Conservation (phyloP, 2,113 vertebrate species). For the Rattus norvegicus region GRCr8 NC_086022.1:43927001-43927500, state of each 20-base stretch:
- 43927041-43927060: background rate
- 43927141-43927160: background rate
- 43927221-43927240: background rate
- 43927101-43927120: background rate
- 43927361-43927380: background rate
- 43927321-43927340: conserved; percentile 22
- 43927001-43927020: background rate
- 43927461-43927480: conserved; percentile 7
- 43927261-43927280: background rate
- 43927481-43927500: conserved; percentile 13
- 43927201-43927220: background rate
- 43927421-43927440: background rate
- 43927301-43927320: background rate
- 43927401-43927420: background rate
- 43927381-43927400: background rate
- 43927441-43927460: background rate
- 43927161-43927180: background rate
- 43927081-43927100: background rate
- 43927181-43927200: background rate
- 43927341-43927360: conserved; percentile 17
- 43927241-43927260: background rate
- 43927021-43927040: conserved; percentile 7
- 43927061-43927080: background rate
- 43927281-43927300: background rate
- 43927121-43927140: background rate